Percentiles rank a stretch among this genome's conserved stretches.
Evolutionary conservation across 1,140 invertebrate genomes (phyloP).

Genomic region (Tetramorium parvispinum): DNA sequence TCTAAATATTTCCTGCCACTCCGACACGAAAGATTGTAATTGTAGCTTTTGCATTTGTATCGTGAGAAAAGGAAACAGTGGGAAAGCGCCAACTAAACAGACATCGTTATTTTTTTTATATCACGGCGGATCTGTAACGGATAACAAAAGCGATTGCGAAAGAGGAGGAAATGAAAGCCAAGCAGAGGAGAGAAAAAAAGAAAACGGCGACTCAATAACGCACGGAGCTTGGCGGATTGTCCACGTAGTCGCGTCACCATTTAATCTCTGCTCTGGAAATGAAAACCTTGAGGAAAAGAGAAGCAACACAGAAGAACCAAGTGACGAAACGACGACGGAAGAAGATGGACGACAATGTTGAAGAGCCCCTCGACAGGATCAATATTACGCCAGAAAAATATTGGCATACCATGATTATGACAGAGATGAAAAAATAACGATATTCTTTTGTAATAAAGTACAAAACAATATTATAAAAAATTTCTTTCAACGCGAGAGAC

Average conservation of each 20-base stretch:
- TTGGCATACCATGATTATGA: constrained; percentile 2
- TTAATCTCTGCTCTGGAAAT: constrained; percentile 59
- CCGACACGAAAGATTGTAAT: constrained; percentile 1
- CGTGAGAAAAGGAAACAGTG: not conserved
- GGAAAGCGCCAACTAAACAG: constrained; percentile 1
- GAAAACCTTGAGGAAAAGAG: constrained; percentile 52
- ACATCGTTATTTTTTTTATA: constrained; percentile 44
- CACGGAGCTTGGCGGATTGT: constrained; percentile 44
- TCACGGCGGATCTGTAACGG: not conserved
- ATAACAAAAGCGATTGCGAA: constrained; percentile 50
- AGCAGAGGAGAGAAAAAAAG: constrained; percentile 13
- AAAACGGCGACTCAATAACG: constrained; percentile 45
- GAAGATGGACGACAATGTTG: constrained; percentile 12
- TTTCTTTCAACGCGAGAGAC: not conserved
- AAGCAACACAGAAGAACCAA: constrained; percentile 18
- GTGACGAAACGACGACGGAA: constrained; percentile 25
- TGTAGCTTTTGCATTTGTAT: constrained; percentile 4
- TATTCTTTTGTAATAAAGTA: not conserved
- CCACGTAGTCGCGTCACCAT: constrained; percentile 22
- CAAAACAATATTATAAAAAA: constrained; percentile 8
- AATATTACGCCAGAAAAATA: constrained; percentile 43
- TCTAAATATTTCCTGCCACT: not conserved
- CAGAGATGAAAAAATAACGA: constrained; percentile 1
- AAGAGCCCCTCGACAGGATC: constrained; percentile 2
- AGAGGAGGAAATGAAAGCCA: constrained; percentile 29